phyloP scores from a whole-genome alignment of 2,888 invertebrate genomes.

The Conistra vaccinii region DNA sequence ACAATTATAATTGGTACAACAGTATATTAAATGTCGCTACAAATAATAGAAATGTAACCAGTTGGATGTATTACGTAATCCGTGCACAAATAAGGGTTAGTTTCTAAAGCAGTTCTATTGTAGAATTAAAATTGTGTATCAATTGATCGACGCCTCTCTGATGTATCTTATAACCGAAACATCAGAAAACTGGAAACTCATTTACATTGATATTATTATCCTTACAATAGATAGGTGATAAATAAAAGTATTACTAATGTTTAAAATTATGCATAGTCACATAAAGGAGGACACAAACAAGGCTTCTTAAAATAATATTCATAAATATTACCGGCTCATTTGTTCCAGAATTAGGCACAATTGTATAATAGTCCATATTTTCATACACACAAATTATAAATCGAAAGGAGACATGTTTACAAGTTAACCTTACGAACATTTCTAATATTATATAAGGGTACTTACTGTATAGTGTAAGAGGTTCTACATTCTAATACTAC shows the following conservation, averaged over 20 bases:
- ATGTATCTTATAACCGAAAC: constrained; percentile 87
- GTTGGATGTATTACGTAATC: constrained; percentile 59
- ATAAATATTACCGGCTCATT: constrained; percentile 72
- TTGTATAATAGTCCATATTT: constrained; percentile 68
- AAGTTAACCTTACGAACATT: constrained; percentile 53
- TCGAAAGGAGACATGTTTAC: constrained; percentile 52
- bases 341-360: constrained; percentile 70
- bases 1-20: constrained; percentile 87
- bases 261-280: constrained; percentile 85
- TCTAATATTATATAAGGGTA: constrained; percentile 48
- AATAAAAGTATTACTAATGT: constrained; percentile 78
- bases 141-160: constrained; percentile 77
- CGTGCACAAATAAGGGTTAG: constrained; percentile 71
- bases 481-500: constrained; percentile 55
- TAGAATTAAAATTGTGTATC: constrained; percentile 88
- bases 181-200: constrained; percentile 74
- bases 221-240: constrained; percentile 79
- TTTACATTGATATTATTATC: constrained; percentile 75
- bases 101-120: constrained; percentile 62
- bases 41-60: constrained; percentile 55
- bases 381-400: constrained; percentile 70
- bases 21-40: constrained; percentile 72
- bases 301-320: constrained; percentile 69
- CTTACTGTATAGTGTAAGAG: constrained; percentile 57
- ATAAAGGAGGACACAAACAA: constrained; percentile 76